Evolutionary conservation across 2,797 vertebrate genomes (phyloP).

Genomic region (Pantherophis alleghaniensis): DNA sequence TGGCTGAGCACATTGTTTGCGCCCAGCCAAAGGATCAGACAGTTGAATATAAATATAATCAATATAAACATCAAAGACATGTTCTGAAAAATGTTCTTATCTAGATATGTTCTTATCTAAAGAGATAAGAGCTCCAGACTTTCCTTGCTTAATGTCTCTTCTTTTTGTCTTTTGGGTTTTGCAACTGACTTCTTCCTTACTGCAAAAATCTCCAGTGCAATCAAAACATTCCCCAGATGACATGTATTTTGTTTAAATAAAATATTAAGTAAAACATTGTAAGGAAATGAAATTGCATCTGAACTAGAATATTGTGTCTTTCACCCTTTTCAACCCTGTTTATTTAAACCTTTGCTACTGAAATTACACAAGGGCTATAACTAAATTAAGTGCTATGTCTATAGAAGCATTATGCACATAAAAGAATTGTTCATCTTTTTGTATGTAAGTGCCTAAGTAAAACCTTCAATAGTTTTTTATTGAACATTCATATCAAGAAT

Average conservation of each 20-base stretch:
- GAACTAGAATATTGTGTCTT: neutral
- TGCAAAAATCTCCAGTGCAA: neutral
- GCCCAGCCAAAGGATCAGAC: neutral
- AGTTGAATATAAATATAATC: neutral
- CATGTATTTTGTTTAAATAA: neutral
- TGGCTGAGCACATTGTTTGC: neutral
- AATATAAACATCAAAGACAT: neutral
- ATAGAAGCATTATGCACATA: neutral
- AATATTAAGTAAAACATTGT: neutral
- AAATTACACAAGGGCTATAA: neutral
- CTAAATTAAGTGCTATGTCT: neutral
- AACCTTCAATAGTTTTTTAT: neutral
- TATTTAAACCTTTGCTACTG: neutral
- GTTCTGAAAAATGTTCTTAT: neutral
- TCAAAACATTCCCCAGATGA: neutral
- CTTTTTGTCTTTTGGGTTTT: neutral
- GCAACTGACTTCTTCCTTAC: neutral
- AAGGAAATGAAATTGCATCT: neutral
- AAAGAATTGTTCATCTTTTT: neutral
- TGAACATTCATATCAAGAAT: neutral
- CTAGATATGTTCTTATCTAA: no score
- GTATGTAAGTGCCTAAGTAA: neutral
- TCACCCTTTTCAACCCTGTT: neutral
- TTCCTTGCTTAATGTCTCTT: neutral
- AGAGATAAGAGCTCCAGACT: neutral